Percentiles rank a stretch among this genome's conserved stretches.
These are phyloP conservation scores for Tribolium freemani DNA, from an alignment of 2,888 invertebrate species.

Conservation along the genomic window DNA sequence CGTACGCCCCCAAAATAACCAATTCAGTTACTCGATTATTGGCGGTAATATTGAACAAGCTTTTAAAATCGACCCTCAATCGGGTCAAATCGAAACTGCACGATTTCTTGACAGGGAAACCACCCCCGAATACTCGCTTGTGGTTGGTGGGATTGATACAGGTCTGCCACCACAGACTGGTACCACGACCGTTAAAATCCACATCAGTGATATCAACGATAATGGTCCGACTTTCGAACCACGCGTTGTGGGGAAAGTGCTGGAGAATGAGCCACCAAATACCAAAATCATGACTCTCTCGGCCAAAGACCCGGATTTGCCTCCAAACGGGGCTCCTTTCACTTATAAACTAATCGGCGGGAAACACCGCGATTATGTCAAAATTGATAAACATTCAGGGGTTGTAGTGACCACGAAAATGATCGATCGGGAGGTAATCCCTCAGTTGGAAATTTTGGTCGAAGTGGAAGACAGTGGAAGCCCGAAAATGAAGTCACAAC, in stretches of 20 bases:
- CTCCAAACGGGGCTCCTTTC: slow-evolving; percentile 93
- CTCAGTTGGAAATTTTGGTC: slow-evolving; percentile 81
- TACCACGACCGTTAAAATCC: slow-evolving; percentile 86
- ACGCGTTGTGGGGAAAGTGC: slow-evolving; percentile 81
- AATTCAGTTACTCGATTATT: slow-evolving; percentile 91
- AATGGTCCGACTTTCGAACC: slow-evolving; percentile 90
- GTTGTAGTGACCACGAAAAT: slow-evolving; percentile 82
- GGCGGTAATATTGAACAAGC: slow-evolving; percentile 86
- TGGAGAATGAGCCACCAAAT: slow-evolving; percentile 89
- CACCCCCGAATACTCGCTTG: slow-evolving; percentile 79
- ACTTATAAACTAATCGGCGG: slow-evolving; percentile 85
- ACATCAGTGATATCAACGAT: slow-evolving; percentile 90
- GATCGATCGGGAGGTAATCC: slow-evolving; percentile 86
- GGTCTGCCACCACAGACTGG: slow-evolving; percentile 93
- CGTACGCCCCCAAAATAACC: slow-evolving; percentile 90
- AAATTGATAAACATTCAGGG: slow-evolving; percentile 85
- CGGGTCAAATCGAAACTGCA: slow-evolving; percentile 86
- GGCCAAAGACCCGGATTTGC: slow-evolving; percentile 90
- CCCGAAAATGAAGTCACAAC: slow-evolving; percentile 86
- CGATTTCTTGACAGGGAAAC: slow-evolving; percentile 86
- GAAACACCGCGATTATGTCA: slow-evolving; percentile 81
- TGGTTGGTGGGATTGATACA: slow-evolving; percentile 90
- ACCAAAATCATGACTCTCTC: slow-evolving; percentile 87
- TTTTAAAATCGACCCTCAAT: slow-evolving; percentile 90
- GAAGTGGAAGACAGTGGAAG: slow-evolving; percentile 91